Percentiles rank a stretch among this genome's conserved stretches.
Evolutionary conservation across 2,797 vertebrate genomes (phyloP).

Genomic region (Halcyon badia): DNA sequence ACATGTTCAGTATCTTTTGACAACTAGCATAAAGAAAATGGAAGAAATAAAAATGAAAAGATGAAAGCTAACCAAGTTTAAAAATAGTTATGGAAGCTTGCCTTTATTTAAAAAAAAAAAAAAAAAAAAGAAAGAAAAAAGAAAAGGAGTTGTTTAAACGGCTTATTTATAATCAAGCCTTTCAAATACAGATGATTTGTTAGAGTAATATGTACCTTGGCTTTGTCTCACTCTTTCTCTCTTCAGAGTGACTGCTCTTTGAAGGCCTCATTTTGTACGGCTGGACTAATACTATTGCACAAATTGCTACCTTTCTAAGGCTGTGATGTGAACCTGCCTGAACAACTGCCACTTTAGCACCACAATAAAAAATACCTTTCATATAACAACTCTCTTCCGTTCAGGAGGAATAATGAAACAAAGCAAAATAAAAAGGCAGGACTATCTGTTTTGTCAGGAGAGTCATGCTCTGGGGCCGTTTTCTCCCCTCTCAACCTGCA

Average conservation of each 20-base stretch:
- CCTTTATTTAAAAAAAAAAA: neutral
- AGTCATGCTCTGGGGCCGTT: fast-evolving
- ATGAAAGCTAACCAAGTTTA: slow-evolving; percentile 41
- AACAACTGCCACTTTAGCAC: slow-evolving; percentile 53
- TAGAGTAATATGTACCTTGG: slow-evolving; percentile 6
- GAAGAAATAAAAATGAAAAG: slow-evolving; percentile 31
- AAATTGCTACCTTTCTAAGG: slow-evolving; percentile 58
- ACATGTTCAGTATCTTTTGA: neutral
- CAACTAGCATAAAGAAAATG: neutral
- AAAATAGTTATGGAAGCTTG: slow-evolving; percentile 20
- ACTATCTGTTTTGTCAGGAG: neutral
- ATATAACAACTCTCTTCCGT: slow-evolving; percentile 18
- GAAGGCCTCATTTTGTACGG: slow-evolving; percentile 3
- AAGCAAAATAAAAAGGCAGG: neutral
- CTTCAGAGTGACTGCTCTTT: slow-evolving; percentile 2
- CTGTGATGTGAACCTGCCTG: slow-evolving; percentile 31
- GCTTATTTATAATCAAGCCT: slow-evolving; percentile 17
- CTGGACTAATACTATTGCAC: slow-evolving; percentile 40
- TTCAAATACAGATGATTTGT: slow-evolving; percentile 51
- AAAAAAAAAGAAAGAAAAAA: too few relatives aligned
- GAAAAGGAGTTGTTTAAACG: neutral
- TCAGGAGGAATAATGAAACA: neutral
- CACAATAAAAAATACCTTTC: slow-evolving; percentile 50
- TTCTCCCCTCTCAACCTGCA: neutral
- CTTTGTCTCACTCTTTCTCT: neutral